Conservation (phyloP, 1,140 invertebrate species). For the Caenorhabditis latens region DNA sequence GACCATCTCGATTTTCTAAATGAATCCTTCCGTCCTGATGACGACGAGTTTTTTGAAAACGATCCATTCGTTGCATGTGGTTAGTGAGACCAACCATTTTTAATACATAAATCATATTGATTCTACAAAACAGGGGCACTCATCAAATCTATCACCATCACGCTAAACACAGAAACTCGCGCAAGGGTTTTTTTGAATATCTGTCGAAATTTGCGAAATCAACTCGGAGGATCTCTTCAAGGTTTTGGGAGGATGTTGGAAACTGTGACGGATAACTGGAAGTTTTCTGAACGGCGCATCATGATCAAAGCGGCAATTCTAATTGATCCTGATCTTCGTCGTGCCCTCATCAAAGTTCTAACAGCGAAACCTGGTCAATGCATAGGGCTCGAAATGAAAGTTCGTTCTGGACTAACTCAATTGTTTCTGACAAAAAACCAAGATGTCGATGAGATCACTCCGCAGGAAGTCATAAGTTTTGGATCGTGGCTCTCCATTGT, state of each 20-base stretch:
- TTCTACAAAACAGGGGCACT: background rate
- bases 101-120: background rate
- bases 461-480: constrained; percentile 12
- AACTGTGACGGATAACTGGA: constrained; percentile 13
- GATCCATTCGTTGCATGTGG: constrained; percentile 26
- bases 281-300: background rate
- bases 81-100: background rate
- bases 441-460: background rate
- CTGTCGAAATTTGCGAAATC: constrained; percentile 27
- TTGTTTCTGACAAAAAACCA: background rate
- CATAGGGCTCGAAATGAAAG: background rate
- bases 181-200: constrained; percentile 33
- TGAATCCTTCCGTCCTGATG: constrained; percentile 14
- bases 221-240: constrained; percentile 13
- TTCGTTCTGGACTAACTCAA: constrained; percentile 45
- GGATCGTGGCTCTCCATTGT: constrained; percentile 6
- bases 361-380: background rate
- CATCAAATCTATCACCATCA: constrained; percentile 45
- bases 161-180: background rate
- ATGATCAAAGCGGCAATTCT: constrained; percentile 24
- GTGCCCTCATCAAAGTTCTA: background rate
- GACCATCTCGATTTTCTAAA: constrained; percentile 31
- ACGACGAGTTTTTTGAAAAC: constrained; percentile 25
- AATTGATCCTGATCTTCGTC: background rate
- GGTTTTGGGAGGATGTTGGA: constrained; percentile 23